Base-by-base conservation (phyloP, 2,888 invertebrate genomes). In the Mycogona germanica region DNA sequence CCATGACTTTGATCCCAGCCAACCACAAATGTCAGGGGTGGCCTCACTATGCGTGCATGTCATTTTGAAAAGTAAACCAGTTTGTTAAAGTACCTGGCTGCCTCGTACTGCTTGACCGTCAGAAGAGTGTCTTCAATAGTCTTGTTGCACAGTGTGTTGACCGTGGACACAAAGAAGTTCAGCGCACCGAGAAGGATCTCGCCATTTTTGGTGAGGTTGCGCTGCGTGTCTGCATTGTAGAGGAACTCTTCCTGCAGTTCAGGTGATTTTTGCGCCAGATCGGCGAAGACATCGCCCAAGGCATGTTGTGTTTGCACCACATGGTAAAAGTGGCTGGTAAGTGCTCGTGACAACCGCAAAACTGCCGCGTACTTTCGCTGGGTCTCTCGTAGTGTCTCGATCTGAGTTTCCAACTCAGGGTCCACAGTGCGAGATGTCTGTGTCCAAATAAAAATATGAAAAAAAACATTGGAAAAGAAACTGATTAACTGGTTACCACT, bases 171-270 rank as follows among this genome's bases (percentile, higher is more conserved):
- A 75, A 98, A 98, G 76, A 93, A 95, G 70, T 92, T 91, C 64
- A 97, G 78, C 60, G 96, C 95, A 58, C 86, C 87, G 64, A 95
- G 72, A 60, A 97, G 74, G 53, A 87, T 81, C 71, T 96, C 95
- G 6, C 95, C 95, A 72, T 96, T 95, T 71, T 89, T 87, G 26
- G 84, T 84, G 57, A 97, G 75, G 64, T 87, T 87, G 64, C 89
- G 80, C 75, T 97, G 95, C 53, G 93, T 93, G 74, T 95, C 95
- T 28, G 92, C 87, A 72, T 96, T 96, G 70, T 91, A 91, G 45
- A 87, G 77, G 73, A 96, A 95, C 71, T 89, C 88, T 64, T 91
- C 87, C 71, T 93, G 89, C 49, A 97, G 75, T 69, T 95, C 93
- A 0, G 95, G 93, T 57, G 92, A 91, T 70, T 93, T 92, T 74